phyloP scores from a whole-genome alignment of 1,140 invertebrate genomes.

The Drosophila orena region DNA sequence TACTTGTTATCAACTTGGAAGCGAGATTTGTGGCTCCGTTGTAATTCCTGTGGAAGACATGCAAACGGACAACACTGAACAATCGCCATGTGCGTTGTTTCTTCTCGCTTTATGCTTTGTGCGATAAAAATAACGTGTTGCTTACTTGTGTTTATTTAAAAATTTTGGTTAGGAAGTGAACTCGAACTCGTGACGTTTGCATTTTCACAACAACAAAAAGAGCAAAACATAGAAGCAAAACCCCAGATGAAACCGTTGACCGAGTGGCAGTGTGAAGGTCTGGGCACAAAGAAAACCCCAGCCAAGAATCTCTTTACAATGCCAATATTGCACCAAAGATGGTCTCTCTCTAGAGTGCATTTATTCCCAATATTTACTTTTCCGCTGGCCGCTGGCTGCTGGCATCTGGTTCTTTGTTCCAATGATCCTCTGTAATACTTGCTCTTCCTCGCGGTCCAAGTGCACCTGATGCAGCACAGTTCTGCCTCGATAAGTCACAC shows the following conservation, averaged over 20 bases:
- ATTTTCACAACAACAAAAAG: conserved; percentile 14
- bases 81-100: conserved; percentile 32
- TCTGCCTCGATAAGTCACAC: neutral
- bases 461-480: conserved; percentile 39
- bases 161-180: conserved; percentile 53
- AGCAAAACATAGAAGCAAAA: conserved; percentile 2
- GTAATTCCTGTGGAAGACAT: neutral
- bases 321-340: conserved; percentile 13
- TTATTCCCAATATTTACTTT: conserved; percentile 34
- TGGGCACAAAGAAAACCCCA: conserved; percentile 30
- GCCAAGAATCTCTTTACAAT: conserved; percentile 6
- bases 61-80: conserved; percentile 7
- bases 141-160: conserved; percentile 55
- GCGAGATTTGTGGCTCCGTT: neutral
- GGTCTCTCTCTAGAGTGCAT: conserved; percentile 27
- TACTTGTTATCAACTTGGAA: conserved; percentile 3
- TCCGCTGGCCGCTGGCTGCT: neutral
- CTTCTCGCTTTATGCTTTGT: conserved; percentile 24
- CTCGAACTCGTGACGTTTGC: conserved; percentile 34
- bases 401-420: conserved; percentile 33
- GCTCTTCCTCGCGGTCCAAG: conserved; percentile 3
- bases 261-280: conserved; percentile 46
- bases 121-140: conserved; percentile 68
- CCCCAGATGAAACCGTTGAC: conserved; percentile 32
- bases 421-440: conserved; percentile 6